Conservation (phyloP, 2,797 vertebrate species). For the Myotis findleyi region DNA sequence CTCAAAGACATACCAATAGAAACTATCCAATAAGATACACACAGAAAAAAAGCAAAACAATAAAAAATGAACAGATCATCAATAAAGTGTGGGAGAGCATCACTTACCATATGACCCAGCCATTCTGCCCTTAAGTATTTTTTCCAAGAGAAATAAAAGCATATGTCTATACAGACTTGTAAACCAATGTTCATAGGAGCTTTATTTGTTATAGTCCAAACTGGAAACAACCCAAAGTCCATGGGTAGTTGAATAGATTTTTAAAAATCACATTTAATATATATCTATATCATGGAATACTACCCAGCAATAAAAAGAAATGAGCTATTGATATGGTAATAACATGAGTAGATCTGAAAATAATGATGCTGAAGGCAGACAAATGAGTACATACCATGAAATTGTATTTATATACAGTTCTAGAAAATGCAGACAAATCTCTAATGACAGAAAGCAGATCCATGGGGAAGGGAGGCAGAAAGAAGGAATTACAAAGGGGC, state of each 20-base stretch:
- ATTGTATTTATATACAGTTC: background rate
- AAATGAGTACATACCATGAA: background rate
- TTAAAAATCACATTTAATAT: background rate
- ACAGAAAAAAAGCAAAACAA: background rate
- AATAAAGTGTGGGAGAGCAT: background rate
- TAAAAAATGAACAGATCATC: background rate
- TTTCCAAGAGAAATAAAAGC: background rate
- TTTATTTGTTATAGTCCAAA: background rate
- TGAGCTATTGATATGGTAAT: background rate
- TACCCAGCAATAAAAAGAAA: background rate
- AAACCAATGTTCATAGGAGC: background rate
- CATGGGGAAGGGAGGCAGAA: background rate
- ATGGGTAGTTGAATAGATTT: background rate
- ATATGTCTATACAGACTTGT: background rate
- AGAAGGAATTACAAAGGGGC: background rate
- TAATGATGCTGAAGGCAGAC: background rate
- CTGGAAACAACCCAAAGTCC: background rate
- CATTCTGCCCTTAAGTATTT: conserved; percentile 2
- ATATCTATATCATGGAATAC: background rate
- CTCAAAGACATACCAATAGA: background rate
- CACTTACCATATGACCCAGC: background rate
- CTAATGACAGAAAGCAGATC: background rate
- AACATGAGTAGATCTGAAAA: background rate
- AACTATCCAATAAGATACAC: background rate
- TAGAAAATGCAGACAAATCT: background rate